Percentiles rank a stretch among this genome's conserved stretches.
phyloP scores from a whole-genome alignment of 2,797 vertebrate genomes.

The Sebastes flavidus region DNA sequence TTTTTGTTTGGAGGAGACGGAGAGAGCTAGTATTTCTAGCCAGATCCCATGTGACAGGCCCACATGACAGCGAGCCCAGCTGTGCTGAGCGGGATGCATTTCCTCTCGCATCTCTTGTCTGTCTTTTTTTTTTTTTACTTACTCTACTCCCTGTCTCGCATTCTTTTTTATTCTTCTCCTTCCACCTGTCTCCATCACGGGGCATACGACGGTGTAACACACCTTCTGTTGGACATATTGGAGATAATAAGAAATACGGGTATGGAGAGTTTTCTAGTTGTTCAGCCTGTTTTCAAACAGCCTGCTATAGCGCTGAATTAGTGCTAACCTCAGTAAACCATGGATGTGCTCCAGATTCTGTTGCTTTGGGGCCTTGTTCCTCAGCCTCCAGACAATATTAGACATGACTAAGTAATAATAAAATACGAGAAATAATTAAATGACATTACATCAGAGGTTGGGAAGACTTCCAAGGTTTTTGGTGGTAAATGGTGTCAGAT shows the following conservation, averaged over 20 bases:
- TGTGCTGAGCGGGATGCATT: constrained; percentile 41
- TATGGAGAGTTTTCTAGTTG: not conserved
- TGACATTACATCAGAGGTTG: not conserved
- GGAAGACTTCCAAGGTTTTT: not conserved
- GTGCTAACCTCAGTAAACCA: not conserved
- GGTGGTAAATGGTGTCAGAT: not conserved
- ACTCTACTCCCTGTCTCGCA: not conserved
- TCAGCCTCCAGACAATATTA: not conserved
- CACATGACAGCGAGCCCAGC: constrained; percentile 53
- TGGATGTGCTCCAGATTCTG: not conserved
- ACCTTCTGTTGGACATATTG: not conserved
- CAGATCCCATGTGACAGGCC: constrained; percentile 59
- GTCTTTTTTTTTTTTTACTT: not conserved
- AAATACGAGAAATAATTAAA: not conserved
- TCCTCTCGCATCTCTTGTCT: constrained; percentile 32
- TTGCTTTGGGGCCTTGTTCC: not conserved
- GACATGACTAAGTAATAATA: not conserved
- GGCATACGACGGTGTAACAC: not conserved
- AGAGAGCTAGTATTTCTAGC: constrained; percentile 45
- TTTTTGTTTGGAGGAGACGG: constrained; percentile 44
- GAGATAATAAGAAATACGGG: not conserved
- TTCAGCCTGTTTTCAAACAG: not conserved
- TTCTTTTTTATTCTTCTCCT: not conserved
- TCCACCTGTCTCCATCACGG: not conserved
- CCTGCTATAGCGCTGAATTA: not conserved